These are phyloP conservation scores for Oscheius onirici DNA, from an alignment of 2,888 invertebrate genomes.

Conservation along the genomic window DNA sequence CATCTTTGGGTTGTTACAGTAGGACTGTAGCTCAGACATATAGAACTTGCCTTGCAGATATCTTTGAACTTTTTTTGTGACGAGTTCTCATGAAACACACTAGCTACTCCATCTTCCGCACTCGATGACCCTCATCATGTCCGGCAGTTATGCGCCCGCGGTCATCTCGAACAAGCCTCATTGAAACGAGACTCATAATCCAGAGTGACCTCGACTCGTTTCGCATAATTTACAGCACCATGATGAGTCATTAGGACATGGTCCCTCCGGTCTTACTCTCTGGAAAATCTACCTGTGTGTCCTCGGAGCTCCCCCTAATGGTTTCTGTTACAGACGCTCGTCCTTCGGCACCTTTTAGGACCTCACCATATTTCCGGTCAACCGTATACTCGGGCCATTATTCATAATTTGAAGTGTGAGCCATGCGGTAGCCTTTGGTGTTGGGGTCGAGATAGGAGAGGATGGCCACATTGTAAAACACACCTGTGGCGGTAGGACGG, in stretches of 20 bases:
- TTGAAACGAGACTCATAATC: conserved; percentile 10
- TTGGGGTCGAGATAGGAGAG: neutral
- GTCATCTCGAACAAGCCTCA: too few species aligned
- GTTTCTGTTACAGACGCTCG: neutral
- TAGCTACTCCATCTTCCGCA: too few species aligned
- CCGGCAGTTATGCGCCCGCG: too few species aligned
- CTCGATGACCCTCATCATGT: too few species aligned
- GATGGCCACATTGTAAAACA: too few species aligned
- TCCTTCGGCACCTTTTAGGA: conserved; percentile 7
- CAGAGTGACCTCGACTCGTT: conserved; percentile 29
- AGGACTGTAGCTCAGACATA: too few species aligned
- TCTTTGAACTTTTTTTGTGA: too few species aligned
- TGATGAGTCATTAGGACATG: conserved; percentile 24
- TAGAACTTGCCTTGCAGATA: too few species aligned
- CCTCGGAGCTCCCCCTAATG: neutral
- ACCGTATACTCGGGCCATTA: conserved; percentile 21
- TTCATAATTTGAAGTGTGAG: conserved; percentile 25
- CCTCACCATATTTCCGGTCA: conserved; percentile 6
- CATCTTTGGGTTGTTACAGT: too few species aligned
- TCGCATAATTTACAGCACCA: conserved; percentile 29
- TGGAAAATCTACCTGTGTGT: too few species aligned
- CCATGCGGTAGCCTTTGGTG: conserved; percentile 9
- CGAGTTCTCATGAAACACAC: too few species aligned
- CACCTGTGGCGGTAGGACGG: too few species aligned
- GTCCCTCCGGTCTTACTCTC: neutral